phyloP scores from a whole-genome alignment of 2,797 vertebrate species.

The Pangasius sanitwongsei region DNA sequence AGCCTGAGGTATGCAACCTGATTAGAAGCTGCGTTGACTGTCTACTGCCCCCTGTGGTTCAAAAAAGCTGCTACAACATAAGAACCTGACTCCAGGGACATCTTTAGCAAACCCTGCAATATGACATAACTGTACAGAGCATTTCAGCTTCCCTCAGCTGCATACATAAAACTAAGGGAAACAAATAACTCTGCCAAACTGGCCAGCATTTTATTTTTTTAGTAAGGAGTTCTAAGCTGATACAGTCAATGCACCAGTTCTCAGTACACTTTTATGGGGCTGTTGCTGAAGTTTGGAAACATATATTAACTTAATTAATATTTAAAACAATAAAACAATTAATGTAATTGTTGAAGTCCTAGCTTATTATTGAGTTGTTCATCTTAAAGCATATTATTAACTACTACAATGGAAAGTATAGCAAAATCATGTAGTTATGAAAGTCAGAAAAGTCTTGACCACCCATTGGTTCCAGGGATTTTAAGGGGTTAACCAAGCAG shows the following conservation, averaged over 20 bases:
- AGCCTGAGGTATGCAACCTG: constrained; percentile 7
- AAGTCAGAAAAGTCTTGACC: background rate
- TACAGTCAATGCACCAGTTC: too few relatives aligned
- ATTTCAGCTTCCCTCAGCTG: background rate
- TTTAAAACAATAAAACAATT: too few relatives aligned
- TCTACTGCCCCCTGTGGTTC: constrained; percentile 75
- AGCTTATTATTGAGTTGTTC: background rate
- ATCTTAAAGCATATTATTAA: background rate
- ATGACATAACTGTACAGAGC: constrained; percentile 5
- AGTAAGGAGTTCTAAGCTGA: background rate
- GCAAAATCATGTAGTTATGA: background rate
- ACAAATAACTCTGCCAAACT: background rate
- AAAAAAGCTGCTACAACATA: constrained; percentile 24
- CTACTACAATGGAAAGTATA: background rate
- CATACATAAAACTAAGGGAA: background rate
- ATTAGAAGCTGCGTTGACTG: constrained; percentile 51
- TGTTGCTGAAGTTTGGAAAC: background rate
- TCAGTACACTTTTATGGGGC: background rate
- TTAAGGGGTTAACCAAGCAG: background rate
- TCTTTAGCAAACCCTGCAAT: constrained; percentile 33
- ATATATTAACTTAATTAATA: background rate
- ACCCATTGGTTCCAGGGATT: background rate
- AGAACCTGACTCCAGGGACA: background rate
- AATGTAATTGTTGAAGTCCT: background rate
- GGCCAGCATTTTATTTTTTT: background rate